Percentiles rank a stretch among this genome's conserved stretches.
phyloP scores from a whole-genome alignment of 2,797 vertebrate species.

The Linurgus olivaceus region DNA sequence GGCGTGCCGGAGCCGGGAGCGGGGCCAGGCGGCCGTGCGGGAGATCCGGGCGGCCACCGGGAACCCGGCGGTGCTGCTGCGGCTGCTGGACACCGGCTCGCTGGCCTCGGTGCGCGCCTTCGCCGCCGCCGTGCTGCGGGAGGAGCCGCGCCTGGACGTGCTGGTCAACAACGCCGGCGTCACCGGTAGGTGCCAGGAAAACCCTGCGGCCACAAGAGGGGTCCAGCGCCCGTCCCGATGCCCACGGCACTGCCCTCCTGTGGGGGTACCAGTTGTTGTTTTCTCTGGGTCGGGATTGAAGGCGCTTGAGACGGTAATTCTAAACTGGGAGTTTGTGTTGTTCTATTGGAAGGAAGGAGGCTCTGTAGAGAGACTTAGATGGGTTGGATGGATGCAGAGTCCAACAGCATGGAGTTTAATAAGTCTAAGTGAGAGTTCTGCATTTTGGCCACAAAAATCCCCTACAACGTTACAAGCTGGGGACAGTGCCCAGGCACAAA shows the following conservation, averaged over 20 bases:
- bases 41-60: constrained; percentile 79
- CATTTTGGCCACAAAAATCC: no score
- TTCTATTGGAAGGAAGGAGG: no score
- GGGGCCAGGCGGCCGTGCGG: constrained; percentile 69
- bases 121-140: constrained; percentile 64
- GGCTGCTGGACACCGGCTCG: constrained; percentile 80
- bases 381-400: no score
- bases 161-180: constrained; percentile 85
- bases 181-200: constrained; percentile 62
- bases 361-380: no score
- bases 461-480: no score
- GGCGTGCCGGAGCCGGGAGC: constrained; percentile 77
- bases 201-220: fast-evolving
- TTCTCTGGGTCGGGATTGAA: no score
- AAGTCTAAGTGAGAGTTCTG: no score
- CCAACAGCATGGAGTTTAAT: no score
- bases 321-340: no score
- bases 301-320: no score
- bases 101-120: constrained; percentile 83
- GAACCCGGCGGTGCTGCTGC: constrained; percentile 75
- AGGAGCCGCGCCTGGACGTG: constrained; percentile 82
- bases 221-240: fast-evolving
- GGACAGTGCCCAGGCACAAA: no score
- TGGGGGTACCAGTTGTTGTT: no score
- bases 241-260: fast-evolving